Evolutionary conservation across 1,140 invertebrate genomes (phyloP).

Genomic region (Macrostomum lignano): DNA sequence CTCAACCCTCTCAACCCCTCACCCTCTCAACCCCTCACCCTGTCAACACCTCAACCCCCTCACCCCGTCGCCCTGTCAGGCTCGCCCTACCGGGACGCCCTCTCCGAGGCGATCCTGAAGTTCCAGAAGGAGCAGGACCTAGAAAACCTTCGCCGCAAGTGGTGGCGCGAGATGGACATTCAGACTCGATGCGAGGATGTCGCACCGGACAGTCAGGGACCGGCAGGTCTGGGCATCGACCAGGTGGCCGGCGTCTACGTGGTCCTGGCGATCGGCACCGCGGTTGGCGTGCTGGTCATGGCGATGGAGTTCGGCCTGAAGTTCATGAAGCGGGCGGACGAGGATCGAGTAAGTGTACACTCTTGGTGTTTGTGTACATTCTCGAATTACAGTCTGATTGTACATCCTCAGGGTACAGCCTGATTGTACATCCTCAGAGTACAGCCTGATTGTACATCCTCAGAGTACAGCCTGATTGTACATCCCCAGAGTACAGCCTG

Average conservation of each 20-base stretch:
- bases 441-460: too few relatives aligned
- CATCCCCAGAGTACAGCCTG: too few relatives aligned
- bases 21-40: too few relatives aligned
- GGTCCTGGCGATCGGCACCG: conserved; percentile 56
- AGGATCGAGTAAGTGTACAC: too few relatives aligned
- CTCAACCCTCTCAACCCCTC: too few relatives aligned
- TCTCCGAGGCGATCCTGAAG: conserved; percentile 69
- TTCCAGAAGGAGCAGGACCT: conserved; percentile 68
- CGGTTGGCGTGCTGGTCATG: conserved; percentile 57
- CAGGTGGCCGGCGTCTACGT: conserved; percentile 84
- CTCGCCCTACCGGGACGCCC: conserved; percentile 57
- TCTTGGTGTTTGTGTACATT: too few relatives aligned
- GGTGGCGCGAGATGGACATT: conserved; percentile 44
- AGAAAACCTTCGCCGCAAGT: conserved; percentile 78
- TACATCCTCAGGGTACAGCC: too few relatives aligned
- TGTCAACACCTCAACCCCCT: too few relatives aligned
- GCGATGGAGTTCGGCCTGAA: conserved; percentile 82
- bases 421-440: too few relatives aligned
- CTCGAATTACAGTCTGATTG: too few relatives aligned
- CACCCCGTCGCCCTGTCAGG: conserved; percentile 19
- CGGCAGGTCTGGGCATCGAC: conserved; percentile 62
- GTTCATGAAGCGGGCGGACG: too few relatives aligned
- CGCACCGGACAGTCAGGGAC: conserved; percentile 74
- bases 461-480: too few relatives aligned
- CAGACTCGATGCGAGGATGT: conserved; percentile 31